Percentiles rank a stretch among this genome's conserved stretches.
These are phyloP conservation scores for Pammene fasciana DNA, from an alignment of 2,888 invertebrate species.

Conservation along the genomic window DNA sequence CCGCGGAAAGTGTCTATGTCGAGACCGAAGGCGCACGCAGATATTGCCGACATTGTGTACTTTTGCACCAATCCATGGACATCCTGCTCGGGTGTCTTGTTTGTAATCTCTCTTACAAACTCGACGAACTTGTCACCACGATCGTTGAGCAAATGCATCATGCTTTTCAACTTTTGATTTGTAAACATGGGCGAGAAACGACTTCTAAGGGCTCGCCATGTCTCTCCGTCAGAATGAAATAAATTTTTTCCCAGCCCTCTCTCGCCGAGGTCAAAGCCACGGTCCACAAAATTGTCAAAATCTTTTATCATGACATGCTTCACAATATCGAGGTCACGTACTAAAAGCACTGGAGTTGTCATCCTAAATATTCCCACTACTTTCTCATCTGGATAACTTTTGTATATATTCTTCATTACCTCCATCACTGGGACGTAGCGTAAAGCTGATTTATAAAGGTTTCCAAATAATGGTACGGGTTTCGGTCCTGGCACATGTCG, in stretches of 20 bases:
- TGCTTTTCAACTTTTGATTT: slow-evolving; percentile 41
- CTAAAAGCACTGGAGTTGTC: slow-evolving; percentile 39
- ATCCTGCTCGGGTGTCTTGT: slow-evolving; percentile 49
- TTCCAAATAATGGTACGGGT: slow-evolving; percentile 46
- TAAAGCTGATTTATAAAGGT: slow-evolving; percentile 39
- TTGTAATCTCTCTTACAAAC: slow-evolving; percentile 1
- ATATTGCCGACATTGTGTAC: slow-evolving; percentile 69
- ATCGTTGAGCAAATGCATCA: slow-evolving; percentile 35
- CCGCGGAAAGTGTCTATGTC: slow-evolving; percentile 53
- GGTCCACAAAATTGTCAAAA: slow-evolving; percentile 31
- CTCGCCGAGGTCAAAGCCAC: slow-evolving; percentile 31
- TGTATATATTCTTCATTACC: slow-evolving; percentile 41
- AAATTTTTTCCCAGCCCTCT: slow-evolving; percentile 26
- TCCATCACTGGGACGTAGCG: slow-evolving; percentile 8
- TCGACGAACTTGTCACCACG: slow-evolving; percentile 17
- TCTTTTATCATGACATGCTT: slow-evolving; percentile 34
- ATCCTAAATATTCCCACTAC: slow-evolving; percentile 45
- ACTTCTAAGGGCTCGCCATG: slow-evolving; percentile 29
- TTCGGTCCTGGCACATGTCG: slow-evolving; percentile 42
- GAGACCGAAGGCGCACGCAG: slow-evolving; percentile 71
- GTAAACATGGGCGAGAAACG: slow-evolving; percentile 43
- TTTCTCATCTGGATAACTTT: slow-evolving; percentile 45
- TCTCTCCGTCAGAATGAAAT: slow-evolving; percentile 28
- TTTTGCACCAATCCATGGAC: slow-evolving; percentile 52
- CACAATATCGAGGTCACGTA: slow-evolving; percentile 36